phyloP scores from a whole-genome alignment of 2,113 vertebrate species.

The Fukomys damarensis region DNA sequence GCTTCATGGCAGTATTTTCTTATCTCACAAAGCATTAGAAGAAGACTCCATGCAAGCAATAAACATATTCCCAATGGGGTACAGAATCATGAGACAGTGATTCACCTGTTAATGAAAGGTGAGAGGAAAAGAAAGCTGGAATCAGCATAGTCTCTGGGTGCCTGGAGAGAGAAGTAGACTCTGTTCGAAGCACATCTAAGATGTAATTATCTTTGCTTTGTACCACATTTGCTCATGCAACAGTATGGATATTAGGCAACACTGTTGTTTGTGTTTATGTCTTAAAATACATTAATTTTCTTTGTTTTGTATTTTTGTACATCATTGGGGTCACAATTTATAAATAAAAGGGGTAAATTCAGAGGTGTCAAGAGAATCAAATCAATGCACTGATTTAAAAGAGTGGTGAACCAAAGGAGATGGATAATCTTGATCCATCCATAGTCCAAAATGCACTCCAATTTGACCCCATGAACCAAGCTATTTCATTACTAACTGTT shows the following conservation, averaged over 20 bases:
- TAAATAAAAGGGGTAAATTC: conserved; percentile 54
- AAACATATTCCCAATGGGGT: not conserved
- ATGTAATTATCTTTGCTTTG: not conserved
- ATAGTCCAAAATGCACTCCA: not conserved
- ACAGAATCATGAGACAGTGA: not conserved
- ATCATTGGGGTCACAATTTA: not conserved
- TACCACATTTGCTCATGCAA: not conserved
- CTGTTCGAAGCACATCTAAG: not conserved
- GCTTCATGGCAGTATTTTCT: not conserved
- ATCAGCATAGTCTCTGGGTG: not conserved
- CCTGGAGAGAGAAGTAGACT: not conserved
- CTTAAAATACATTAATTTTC: not conserved
- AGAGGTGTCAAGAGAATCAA: conserved; percentile 67
- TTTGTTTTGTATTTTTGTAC: not conserved
- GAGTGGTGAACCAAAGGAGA: not conserved
- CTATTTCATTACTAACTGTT: not conserved
- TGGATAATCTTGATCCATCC: not conserved
- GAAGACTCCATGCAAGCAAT: not conserved
- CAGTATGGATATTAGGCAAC: not conserved
- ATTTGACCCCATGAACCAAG: not conserved
- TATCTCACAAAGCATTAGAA: not conserved
- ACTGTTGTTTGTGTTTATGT: not conserved
- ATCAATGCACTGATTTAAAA: conserved; percentile 31
- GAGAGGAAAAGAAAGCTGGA: not conserved
- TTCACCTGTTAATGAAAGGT: not conserved